These are phyloP conservation scores for Copidosoma floridanum DNA, from an alignment of 1,140 invertebrate species.

Conservation along the genomic window DNA sequence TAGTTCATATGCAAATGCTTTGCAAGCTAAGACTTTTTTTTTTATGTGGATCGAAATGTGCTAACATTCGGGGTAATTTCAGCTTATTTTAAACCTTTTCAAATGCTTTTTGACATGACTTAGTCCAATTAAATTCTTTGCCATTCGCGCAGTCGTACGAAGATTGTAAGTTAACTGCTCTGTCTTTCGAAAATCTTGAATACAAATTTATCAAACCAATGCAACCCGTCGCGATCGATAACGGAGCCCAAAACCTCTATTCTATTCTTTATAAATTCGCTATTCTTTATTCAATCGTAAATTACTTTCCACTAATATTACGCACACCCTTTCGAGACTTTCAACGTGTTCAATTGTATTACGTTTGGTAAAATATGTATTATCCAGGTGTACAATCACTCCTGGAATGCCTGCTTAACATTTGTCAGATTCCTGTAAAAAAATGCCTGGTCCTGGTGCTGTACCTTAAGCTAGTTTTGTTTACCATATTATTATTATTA, in stretches of 20 bases:
- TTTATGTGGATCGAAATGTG: conserved; percentile 35
- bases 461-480: neutral
- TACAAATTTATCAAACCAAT: conserved; percentile 27
- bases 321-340: conserved; percentile 14
- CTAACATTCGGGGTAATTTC: conserved; percentile 30
- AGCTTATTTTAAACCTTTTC: conserved; percentile 27
- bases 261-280: conserved; percentile 26
- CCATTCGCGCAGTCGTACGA: conserved; percentile 22
- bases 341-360: conserved; percentile 13
- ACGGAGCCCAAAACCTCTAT: too few species aligned
- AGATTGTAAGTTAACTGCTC: too few species aligned
- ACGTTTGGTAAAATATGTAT: conserved; percentile 22
- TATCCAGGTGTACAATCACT: too few species aligned
- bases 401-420: conserved; percentile 16
- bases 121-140: conserved; percentile 6
- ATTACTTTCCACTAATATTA: conserved; percentile 13
- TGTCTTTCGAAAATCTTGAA: conserved; percentile 18
- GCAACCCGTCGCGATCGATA: neutral
- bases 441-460: neutral
- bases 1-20: too few species aligned
- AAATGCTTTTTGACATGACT: conserved; percentile 25
- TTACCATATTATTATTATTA: neutral
- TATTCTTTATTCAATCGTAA: conserved; percentile 23
- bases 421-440: conserved; percentile 21
- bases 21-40: conserved; percentile 40